Conservation (phyloP, 2,113 vertebrate species). For the Mobula hypostoma region DNA sequence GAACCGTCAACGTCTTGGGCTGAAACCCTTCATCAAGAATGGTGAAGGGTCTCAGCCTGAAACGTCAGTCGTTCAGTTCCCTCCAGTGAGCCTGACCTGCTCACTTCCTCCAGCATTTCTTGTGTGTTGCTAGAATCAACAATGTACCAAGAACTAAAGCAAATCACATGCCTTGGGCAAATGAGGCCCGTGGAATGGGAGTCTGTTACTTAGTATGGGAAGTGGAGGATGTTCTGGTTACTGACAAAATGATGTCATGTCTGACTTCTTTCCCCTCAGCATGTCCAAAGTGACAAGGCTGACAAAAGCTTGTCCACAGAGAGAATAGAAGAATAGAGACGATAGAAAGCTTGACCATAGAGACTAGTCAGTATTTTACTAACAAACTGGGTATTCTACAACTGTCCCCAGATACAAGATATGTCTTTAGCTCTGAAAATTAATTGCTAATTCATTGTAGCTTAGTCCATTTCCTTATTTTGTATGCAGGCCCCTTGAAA, state of each 20-base stretch:
- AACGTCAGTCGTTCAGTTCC: too few species aligned
- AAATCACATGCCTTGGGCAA: too few species aligned
- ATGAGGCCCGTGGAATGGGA: background rate
- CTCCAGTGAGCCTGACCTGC: too few species aligned
- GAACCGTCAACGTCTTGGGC: too few species aligned
- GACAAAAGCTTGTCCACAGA: background rate
- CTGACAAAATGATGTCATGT: slow-evolving; percentile 1
- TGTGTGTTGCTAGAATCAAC: too few species aligned
- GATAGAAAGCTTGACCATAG: background rate
- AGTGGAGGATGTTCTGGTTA: background rate
- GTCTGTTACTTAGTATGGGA: background rate
- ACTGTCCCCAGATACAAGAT: background rate
- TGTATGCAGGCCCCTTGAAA: background rate
- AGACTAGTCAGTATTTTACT: background rate
- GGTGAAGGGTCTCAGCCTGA: too few species aligned
- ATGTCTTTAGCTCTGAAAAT: background rate
- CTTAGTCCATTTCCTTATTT: background rate
- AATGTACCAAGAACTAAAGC: too few species aligned
- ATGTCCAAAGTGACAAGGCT: background rate
- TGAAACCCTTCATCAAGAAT: too few species aligned
- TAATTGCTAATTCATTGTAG: slow-evolving; percentile 9
- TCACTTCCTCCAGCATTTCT: too few species aligned
- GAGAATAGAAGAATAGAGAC: too few species aligned
- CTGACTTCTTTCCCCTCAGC: background rate
- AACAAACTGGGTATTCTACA: background rate